These are phyloP conservation scores for Neodiprion fabricii DNA, from an alignment of 1,140 invertebrate genomes.

Conservation along the genomic window DNA sequence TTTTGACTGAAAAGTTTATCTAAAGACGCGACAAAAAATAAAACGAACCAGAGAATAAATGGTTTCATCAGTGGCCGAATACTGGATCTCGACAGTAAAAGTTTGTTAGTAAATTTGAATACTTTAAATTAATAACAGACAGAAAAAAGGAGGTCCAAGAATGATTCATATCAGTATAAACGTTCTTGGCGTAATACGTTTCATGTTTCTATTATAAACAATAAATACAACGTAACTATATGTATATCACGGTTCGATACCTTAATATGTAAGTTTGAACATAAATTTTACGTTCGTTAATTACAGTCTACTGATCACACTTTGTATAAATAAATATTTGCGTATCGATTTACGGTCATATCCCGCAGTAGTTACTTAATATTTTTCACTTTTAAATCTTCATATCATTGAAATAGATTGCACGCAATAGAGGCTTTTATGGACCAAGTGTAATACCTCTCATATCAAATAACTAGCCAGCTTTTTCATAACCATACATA, in stretches of 20 bases:
- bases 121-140: background rate
- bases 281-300: background rate
- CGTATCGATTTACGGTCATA: background rate
- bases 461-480: background rate
- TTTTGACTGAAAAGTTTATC: too few species aligned
- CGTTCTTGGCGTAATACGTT: background rate
- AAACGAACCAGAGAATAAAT: background rate
- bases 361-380: background rate
- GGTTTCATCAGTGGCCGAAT: background rate
- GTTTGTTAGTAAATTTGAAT: background rate
- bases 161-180: background rate
- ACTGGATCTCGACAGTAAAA: background rate
- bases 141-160: background rate
- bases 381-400: background rate
- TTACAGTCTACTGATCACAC: slow-evolving; percentile 13
- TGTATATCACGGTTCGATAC: background rate
- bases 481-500: background rate
- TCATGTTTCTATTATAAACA: background rate
- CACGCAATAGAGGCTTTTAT: background rate
- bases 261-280: slow-evolving; percentile 6
- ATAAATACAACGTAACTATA: background rate
- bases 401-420: background rate
- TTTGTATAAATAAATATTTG: slow-evolving; percentile 14
- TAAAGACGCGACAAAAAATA: background rate
- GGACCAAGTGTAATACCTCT: background rate